Evolutionary conservation across 2,113 vertebrate genomes (phyloP), one percentile per base, ranked within the genome.

Genomic region (Tychaedon coryphoeus): DNA sequence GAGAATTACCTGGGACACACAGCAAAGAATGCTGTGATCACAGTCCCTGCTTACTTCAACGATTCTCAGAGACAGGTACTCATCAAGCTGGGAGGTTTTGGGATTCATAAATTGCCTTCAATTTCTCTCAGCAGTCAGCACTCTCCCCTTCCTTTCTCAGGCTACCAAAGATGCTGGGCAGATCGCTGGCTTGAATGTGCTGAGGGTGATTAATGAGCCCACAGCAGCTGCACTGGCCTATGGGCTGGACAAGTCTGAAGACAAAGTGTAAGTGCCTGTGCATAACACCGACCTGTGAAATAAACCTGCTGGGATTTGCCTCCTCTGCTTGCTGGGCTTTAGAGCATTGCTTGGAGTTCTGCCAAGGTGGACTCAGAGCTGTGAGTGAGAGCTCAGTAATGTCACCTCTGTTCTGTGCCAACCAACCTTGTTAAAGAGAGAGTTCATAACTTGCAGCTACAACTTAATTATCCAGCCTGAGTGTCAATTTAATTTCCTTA

Each of bases 81-180:
- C 50, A 33, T 8, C n/a, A 36, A 23, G 60, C 53, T 42, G 5
- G 24, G 51, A 62, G 42, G 10, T 50, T 66, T 48, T 4, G 3
- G 2, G 40, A 24, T 19, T 86, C 70, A 18, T 0, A 29, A 58
- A 24, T 12, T 18, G 36, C 0, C 1, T 75, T 26, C 36, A 34
- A 14, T 47, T 48, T 60, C n/a, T 72, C 13, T 90, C 20, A 4
- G 48, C 42, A 45, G 22, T 88, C 45, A 88, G 51, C 16, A n/a
- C 8, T 72, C 24, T 72, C 54, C 14, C 53, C 4, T 71, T 67
- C 69, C 28, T 82, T 42, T 74, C 51, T 58, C 75, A 99, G 99
- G 99, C 99, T 29, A 99, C 99, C 19, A 99, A 99, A 94, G 99
- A 99, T 40, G 99, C 99, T 9, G 99, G 99, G 50, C 99, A 99